Conservation (phyloP, 2,797 vertebrate species). For the Gadopsis marmoratus region DNA sequence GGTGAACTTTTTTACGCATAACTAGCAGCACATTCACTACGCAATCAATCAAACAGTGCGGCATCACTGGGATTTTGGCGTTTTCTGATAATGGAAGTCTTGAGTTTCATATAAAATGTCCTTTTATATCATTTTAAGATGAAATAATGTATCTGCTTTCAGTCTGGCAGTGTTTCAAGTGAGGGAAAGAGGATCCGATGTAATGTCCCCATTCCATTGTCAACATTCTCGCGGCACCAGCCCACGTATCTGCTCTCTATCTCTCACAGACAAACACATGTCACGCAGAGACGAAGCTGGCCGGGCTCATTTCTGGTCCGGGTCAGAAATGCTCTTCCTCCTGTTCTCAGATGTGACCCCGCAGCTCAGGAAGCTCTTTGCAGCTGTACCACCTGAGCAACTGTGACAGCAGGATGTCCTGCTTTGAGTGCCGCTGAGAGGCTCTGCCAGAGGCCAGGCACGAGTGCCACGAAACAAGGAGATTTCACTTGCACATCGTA, state of each 20-base stretch:
- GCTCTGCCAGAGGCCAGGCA: conserved; percentile 68
- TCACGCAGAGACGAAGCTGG: conserved; percentile 30
- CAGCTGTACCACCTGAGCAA: conserved; percentile 86
- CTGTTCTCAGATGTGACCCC: conserved; percentile 84
- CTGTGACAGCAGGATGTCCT: conserved; percentile 94
- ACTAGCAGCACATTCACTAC: no score
- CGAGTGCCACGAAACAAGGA: conserved; percentile 26
- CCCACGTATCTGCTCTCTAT: conserved; percentile 12
- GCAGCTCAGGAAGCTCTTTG: conserved; percentile 83
- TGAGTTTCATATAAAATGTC: background rate
- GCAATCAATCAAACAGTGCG: no score
- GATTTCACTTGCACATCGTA: background rate
- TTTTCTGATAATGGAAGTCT: no score
- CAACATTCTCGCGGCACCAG: background rate
- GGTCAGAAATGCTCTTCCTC: conserved; percentile 80
- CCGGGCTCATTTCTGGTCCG: conserved; percentile 8
- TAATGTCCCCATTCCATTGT: conserved; percentile 31
- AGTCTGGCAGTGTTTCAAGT: background rate
- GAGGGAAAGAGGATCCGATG: conserved; percentile 19
- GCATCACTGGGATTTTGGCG: no score
- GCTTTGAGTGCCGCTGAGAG: conserved; percentile 74
- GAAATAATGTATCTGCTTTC: background rate
- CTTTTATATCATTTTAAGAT: background rate
- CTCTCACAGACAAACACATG: conserved; percentile 21
- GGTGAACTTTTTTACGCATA: no score